Evolutionary conservation across 2,888 invertebrate genomes (phyloP).

Genomic region (Sphecodes monilicornis): DNA sequence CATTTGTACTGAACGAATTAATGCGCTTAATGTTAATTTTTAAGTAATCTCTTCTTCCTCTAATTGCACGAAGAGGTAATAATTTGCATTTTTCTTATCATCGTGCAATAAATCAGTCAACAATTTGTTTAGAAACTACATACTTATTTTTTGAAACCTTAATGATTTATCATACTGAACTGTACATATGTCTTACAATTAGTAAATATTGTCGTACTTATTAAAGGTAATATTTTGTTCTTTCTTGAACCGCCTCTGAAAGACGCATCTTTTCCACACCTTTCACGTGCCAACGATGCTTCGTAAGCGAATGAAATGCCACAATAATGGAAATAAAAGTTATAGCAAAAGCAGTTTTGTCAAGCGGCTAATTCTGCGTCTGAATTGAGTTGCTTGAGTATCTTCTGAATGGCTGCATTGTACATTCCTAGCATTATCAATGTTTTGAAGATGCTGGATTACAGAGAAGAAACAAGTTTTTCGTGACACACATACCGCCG

Average conservation of each 20-base stretch:
- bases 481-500: constrained; percentile 63
- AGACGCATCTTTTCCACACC: not conserved
- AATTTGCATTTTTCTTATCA: too few species aligned
- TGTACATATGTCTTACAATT: not conserved
- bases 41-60: not conserved
- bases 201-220: not conserved
- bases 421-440: constrained; percentile 36
- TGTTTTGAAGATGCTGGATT: constrained; percentile 59
- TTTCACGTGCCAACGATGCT: not conserved
- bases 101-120: not conserved
- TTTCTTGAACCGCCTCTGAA: not conserved
- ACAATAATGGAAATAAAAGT: constrained; percentile 6
- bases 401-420: not conserved
- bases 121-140: not conserved
- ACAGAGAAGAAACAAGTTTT: constrained; percentile 54
- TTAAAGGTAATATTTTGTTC: not conserved
- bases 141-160: not conserved
- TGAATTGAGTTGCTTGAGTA: not conserved
- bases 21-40: too few species aligned
- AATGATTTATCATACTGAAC: too few species aligned
- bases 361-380: not conserved
- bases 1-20: too few species aligned
- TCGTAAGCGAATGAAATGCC: not conserved
- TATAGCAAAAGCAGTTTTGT: not conserved
- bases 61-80: not conserved